A percentile compares a stretch with the other conserved stretches of the same genome.
These are phyloP conservation scores for Passerina amoena DNA, from an alignment of 2,113 vertebrate species.

Conservation along the genomic window DNA sequence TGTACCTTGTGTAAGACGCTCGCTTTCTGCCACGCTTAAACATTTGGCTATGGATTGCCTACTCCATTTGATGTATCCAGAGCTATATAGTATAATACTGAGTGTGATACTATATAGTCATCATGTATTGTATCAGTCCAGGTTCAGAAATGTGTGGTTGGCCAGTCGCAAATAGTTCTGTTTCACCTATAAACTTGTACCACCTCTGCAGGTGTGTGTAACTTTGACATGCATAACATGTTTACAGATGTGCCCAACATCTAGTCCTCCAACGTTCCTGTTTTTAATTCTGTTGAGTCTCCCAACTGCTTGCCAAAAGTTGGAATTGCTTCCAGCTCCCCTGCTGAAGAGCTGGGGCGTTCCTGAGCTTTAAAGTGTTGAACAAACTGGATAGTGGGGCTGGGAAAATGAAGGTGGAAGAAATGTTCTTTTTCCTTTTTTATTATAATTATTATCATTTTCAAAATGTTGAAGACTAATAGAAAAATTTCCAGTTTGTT, in stretches of 20 bases:
- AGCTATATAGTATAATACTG: conserved; percentile 57
- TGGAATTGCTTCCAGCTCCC: conserved; percentile 44
- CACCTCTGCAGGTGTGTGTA: conserved; percentile 70
- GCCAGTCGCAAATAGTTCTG: conserved; percentile 73
- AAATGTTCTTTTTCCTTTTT: not conserved
- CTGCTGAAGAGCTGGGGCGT: conserved; percentile 54
- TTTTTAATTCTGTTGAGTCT: conserved; percentile 70
- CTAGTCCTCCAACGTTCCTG: conserved; percentile 66
- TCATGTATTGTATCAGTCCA: conserved; percentile 73
- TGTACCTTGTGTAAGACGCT: conserved; percentile 62
- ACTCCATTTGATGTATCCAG: conserved; percentile 73
- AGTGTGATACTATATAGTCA: conserved; percentile 36
- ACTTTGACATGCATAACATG: conserved; percentile 75
- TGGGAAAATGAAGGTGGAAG: conserved; percentile 59
- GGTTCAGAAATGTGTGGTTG: conserved; percentile 76
- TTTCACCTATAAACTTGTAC: conserved; percentile 77
- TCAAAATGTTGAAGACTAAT: conserved; percentile 44
- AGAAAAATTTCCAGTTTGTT: conserved; percentile 77
- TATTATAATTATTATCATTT: not conserved
- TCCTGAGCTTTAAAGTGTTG: conserved; percentile 80
- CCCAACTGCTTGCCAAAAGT: conserved; percentile 80
- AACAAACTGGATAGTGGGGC: conserved; percentile 76
- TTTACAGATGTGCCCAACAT: conserved; percentile 76
- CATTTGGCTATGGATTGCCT: conserved; percentile 74
- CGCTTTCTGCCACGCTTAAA: conserved; percentile 68